Base-by-base conservation (phyloP, 2,113 vertebrate genomes). In the Aphelocoma coerulescens region DNA sequence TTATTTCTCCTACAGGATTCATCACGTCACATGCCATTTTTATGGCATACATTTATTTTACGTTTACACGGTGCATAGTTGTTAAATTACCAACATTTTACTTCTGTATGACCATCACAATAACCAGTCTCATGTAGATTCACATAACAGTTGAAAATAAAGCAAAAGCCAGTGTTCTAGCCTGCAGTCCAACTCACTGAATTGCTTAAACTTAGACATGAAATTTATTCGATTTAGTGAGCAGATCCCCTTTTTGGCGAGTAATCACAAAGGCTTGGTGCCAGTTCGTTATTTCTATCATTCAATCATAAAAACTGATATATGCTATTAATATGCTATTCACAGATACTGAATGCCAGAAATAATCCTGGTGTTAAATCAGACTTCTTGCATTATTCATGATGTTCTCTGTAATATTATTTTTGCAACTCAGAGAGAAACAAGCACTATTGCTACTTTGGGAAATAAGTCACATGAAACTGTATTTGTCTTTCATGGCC, bases 301-400 rank as follows among this genome's bases (percentile, higher is more conserved):
- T 93, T 95, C 79, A 95, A 46, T 96, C 92, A 83, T 84, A 92
- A 93, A 95, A 97, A 55, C 63, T 43, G 20, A 32, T 91, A 74
- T 72, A 72, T 85, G 58, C 65, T 94, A 92, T 97, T 97, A 92
- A 96, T 88, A 90, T 65, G 92, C 67, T 94, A 78, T 95, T 96
- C 95, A 91, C 86, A 96, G 90, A 92, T 58, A 73, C 49, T 89
- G 55, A 54, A 66, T 76, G 68, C 62, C 88, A 91, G 82, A 97
- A 97, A 96, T 97, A 97, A 92, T 90, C 86, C 83, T 85, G 35
- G 83, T 95, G 84, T 94, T 96, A 97, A 97, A 96, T 97, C 75
- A 95, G 76, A 92, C 43, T 88, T 95, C 76, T 72, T 96, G 71
- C 61, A 95, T 96, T 97, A 96, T 96, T 97, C 92, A 97, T 97